Evolutionary conservation across 1,140 invertebrate genomes (phyloP).

Genomic region (Platyscapa corneri): DNA sequence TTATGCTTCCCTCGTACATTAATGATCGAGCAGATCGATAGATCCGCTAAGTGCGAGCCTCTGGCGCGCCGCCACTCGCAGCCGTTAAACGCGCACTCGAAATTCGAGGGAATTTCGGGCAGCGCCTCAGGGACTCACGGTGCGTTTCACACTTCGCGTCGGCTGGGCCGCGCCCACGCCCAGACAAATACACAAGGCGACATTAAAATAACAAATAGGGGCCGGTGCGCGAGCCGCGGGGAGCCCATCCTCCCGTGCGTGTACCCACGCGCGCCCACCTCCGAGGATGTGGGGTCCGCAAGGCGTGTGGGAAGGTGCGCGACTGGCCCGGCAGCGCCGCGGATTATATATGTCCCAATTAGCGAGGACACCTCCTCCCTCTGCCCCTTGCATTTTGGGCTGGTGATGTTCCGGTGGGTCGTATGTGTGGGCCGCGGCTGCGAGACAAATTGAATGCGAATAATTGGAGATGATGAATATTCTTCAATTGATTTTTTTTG

Average conservation of each 20-base stretch:
- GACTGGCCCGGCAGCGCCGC: neutral
- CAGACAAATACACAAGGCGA: constrained; percentile 53
- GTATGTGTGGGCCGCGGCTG: neutral
- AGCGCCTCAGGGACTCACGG: constrained; percentile 56
- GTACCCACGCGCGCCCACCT: constrained; percentile 12
- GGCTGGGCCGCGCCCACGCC: constrained; percentile 54
- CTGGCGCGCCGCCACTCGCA: neutral
- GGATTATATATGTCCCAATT: constrained; percentile 48
- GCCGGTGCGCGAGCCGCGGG: constrained; percentile 24
- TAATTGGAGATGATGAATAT: constrained; percentile 38
- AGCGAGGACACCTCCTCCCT: constrained; percentile 20
- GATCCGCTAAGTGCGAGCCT: neutral
- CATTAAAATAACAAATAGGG: constrained; percentile 64
- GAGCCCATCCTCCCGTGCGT: neutral
- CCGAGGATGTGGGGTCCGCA: neutral
- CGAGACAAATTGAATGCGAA: constrained; percentile 40
- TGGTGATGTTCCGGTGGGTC: neutral
- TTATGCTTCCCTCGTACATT: neutral
- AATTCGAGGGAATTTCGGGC: neutral
- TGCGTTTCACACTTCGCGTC: constrained; percentile 56
- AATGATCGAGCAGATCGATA: neutral
- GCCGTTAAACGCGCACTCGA: neutral
- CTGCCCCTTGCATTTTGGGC: neutral
- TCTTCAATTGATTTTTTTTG: neutral
- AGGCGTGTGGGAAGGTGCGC: neutral